phyloP scores from a whole-genome alignment of 92 coral and sea anemone species.

The Heteractis magnifica region DNA sequence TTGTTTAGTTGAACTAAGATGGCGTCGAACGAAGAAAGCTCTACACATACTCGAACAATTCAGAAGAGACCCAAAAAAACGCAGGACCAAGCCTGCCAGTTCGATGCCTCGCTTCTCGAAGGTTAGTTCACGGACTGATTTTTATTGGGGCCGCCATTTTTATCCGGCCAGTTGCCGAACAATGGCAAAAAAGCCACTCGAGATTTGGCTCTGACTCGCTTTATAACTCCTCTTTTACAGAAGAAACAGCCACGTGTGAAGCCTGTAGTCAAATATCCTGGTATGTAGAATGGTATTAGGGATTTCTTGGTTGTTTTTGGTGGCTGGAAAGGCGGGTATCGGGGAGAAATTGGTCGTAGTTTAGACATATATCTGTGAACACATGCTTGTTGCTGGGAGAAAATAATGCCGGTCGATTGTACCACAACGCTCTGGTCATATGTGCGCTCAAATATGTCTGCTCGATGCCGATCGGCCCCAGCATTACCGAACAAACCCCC shows the following conservation, averaged over 20 bases:
- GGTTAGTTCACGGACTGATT: conserved; percentile 60
- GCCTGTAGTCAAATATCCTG: conserved; percentile 85
- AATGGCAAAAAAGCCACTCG: conserved; percentile 23
- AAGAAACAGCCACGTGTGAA: conserved; percentile 87
- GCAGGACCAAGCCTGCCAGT: conserved; percentile 99
- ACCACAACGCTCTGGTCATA: conserved; percentile 28
- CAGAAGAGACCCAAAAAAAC: conserved; percentile 94
- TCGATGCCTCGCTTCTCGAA: conserved; percentile 96
- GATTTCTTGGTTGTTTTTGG: neutral
- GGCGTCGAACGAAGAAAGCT: conserved; percentile 93
- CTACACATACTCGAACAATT: conserved; percentile 83
- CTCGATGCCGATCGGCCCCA: neutral
- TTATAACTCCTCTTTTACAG: conserved; percentile 61
- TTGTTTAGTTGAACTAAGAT: conserved; percentile 83
- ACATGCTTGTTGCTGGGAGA: conserved; percentile 43
- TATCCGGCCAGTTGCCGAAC: conserved; percentile 15
- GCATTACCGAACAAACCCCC: neutral
- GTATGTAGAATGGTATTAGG: conserved; percentile 49
- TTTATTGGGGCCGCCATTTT: conserved; percentile 19
- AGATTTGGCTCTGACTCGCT: conserved; percentile 33
- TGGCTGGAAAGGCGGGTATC: neutral
- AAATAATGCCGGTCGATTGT: conserved; percentile 52
- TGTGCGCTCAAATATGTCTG: conserved; percentile 11
- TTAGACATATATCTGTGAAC: conserved; percentile 10
- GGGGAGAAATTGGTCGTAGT: neutral